phyloP scores from a whole-genome alignment of 1,140 invertebrate species.

The Phocides pigmalion region DNA sequence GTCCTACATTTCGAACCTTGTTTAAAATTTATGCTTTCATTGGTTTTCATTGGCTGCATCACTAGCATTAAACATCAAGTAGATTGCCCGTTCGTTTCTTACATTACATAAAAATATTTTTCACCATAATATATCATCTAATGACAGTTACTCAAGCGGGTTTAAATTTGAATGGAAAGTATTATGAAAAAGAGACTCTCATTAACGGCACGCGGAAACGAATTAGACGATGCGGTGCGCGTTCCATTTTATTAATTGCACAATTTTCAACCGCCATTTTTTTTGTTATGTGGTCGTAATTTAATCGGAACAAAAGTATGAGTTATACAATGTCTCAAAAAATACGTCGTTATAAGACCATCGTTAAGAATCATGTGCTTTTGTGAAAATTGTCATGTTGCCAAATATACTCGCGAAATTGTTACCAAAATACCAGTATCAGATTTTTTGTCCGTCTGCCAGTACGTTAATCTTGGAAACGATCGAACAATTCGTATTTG shows the following conservation, averaged over 20 bases:
- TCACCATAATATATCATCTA: background rate
- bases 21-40: no score
- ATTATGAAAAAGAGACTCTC: conserved; percentile 22
- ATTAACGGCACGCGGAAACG: conserved; percentile 25
- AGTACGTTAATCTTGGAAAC: no score
- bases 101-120: background rate
- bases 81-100: background rate
- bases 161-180: conserved; percentile 8
- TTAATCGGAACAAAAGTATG: conserved; percentile 27
- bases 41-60: no score
- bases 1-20: no score
- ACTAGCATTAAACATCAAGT: no score
- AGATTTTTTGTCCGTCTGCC: no score
- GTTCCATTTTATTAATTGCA: conserved; percentile 32
- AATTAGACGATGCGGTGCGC: conserved; percentile 25
- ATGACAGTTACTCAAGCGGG: conserved; percentile 7
- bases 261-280: conserved; percentile 30
- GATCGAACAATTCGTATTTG: no score
- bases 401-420: background rate
- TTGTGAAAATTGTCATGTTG: conserved; percentile 1
- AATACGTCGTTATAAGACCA: conserved; percentile 19
- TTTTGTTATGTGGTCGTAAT: conserved; percentile 18
- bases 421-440: no score
- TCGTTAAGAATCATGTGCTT: conserved; percentile 10
- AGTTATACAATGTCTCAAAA: conserved; percentile 5